Base-by-base conservation (phyloP, 2,797 vertebrate genomes). In the Typhlichthys subterraneus region DNA sequence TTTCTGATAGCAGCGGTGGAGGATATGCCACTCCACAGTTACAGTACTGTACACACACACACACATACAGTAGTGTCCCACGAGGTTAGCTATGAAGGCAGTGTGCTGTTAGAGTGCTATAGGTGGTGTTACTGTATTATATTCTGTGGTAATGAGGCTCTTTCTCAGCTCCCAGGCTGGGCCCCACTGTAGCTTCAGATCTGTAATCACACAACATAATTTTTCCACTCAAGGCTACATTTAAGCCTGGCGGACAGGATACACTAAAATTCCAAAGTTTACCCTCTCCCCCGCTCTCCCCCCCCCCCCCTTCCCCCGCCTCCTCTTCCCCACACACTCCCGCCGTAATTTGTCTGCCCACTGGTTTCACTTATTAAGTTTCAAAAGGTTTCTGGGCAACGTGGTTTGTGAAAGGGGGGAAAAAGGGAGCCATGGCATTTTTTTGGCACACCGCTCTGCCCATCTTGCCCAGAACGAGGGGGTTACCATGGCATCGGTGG, bases 351-450 rank as follows among this genome's bases (percentile, higher is more conserved):
- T 91, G 85, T 88, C 90, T 88, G 85, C 85, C 83, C 89, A 87
- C 90, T 90, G 89, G 85, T 88, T 90, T 93, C 89, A 91, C 91
- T 91, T 92, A 92, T 90, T 92, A 92, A 81, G 86, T 91, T 92
- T 93, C 89, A 92, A 93, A 91, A 93, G 91, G 91, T 92, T 93
- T 90, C 91, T 89, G 91, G 91, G 92, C 91, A 93, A 91, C 89
- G 71, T 87, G 89, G 91, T 85, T 90, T 77, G 78, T 88, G 84
- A 83, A 85, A 81, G 81, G 82, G 81, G 76, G 70, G 74, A 81
- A 74, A 86, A 80, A 86, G 76, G 86, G 86, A 79, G 83, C 83
- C 85, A 79, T 91, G 91, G 92, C 91, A 89, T 91, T 92, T 92
- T 84, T 91, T 92, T 92, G 91, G 92, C 92, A 91, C 86, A 62